Percentiles rank a stretch among this genome's conserved stretches.
Conservation (phyloP, 1,140 invertebrate species). For the Lucilia cuprina region DNA sequence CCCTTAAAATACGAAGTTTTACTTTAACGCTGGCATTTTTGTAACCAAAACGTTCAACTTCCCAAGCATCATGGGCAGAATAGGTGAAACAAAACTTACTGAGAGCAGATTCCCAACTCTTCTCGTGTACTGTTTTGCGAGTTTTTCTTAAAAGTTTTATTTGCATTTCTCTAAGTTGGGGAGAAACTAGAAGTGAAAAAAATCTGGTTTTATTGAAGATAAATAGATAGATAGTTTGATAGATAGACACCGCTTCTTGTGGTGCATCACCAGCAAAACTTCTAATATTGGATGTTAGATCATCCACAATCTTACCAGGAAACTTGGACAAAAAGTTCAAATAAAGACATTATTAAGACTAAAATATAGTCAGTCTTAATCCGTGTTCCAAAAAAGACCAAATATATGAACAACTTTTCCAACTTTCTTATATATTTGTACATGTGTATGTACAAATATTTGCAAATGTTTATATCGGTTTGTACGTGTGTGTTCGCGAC, state of each 20-base stretch:
- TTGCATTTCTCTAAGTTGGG: slow-evolving; percentile 83
- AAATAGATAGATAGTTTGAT: too few relatives aligned
- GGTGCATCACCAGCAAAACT: too few relatives aligned
- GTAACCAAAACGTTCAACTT: slow-evolving; percentile 95
- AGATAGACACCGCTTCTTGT: too few relatives aligned
- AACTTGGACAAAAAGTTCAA: too few relatives aligned
- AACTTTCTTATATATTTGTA: neutral
- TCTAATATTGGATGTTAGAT: too few relatives aligned
- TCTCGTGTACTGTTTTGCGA: slow-evolving; percentile 81
- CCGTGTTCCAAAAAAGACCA: neutral
- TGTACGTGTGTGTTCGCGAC: too few relatives aligned
- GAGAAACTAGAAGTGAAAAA: slow-evolving; percentile 73
- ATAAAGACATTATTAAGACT: too few relatives aligned
- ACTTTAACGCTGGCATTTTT: slow-evolving; percentile 87
- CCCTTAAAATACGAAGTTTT: slow-evolving; percentile 89
- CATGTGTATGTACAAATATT: neutral
- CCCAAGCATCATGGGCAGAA: slow-evolving; percentile 90
- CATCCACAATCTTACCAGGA: too few relatives aligned
- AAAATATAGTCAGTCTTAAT: too few relatives aligned
- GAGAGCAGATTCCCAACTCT: slow-evolving; percentile 89
- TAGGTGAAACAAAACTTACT: slow-evolving; percentile 92
- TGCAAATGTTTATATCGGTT: neutral
- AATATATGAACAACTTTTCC: neutral
- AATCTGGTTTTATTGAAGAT: too few relatives aligned
- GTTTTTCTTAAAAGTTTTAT: slow-evolving; percentile 88